Conservation (phyloP, 1,140 invertebrate genomes). For the Drosophila parvula region DNA sequence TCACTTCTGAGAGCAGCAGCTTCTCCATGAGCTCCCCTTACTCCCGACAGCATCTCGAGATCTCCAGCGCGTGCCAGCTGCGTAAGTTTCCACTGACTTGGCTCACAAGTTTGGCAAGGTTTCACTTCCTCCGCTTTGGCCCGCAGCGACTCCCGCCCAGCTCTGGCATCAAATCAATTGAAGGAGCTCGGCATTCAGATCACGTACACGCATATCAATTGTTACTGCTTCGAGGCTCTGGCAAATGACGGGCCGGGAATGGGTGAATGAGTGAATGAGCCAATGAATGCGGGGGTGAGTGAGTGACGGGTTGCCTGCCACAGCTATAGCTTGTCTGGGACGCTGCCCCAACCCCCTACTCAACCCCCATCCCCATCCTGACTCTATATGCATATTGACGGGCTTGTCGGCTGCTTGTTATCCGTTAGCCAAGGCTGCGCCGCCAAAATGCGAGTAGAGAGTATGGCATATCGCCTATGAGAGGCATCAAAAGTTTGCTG, state of each 20-base stretch:
- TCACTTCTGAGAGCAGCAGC: background rate
- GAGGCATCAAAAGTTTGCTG: slow-evolving; percentile 16
- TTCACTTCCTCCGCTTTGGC: too few relatives aligned
- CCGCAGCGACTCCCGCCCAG: slow-evolving; percentile 21
- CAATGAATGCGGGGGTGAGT: slow-evolving; percentile 24
- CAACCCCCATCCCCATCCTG: slow-evolving; percentile 16
- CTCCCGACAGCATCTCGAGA: slow-evolving; percentile 4
- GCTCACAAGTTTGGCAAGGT: slow-evolving; percentile 7
- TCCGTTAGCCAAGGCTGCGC: slow-evolving; percentile 12
- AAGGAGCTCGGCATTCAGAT: slow-evolving; percentile 50
- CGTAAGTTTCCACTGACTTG: slow-evolving; percentile 20
- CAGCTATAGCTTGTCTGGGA: slow-evolving; percentile 24
- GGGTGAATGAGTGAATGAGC: slow-evolving; percentile 35
- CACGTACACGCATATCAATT: slow-evolving; percentile 78
- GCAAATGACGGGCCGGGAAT: slow-evolving; percentile 64
- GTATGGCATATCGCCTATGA: background rate
- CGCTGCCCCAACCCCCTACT: background rate
- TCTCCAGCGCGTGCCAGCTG: slow-evolving; percentile 36
- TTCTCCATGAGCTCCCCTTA: background rate
- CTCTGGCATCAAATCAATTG: slow-evolving; percentile 61
- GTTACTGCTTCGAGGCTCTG: slow-evolving; percentile 69
- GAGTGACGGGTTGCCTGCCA: slow-evolving; percentile 51
- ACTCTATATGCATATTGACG: slow-evolving; percentile 22
- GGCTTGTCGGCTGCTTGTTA: slow-evolving; percentile 25
- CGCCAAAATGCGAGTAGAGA: background rate